Base-by-base conservation (phyloP, 1,140 invertebrate species). In the Bacillus rossius region DNA sequence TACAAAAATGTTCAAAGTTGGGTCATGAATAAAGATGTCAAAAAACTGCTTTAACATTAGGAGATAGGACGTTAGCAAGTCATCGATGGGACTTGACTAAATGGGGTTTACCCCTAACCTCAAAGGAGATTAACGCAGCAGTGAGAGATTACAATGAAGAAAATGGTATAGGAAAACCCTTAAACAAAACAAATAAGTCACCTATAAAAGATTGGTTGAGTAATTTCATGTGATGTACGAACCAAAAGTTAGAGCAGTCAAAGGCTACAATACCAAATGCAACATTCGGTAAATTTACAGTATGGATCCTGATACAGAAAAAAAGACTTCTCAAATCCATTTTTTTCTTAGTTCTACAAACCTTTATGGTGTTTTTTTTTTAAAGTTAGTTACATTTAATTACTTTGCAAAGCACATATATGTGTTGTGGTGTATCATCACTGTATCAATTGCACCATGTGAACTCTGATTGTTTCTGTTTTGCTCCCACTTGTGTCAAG, bases 261-360 rank as follows among this genome's bases (percentile, higher is more conserved):
- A 50, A 59, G 43, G 16, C 25, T 16, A 19, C 26, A 10, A 10
- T 48, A 19, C 10, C 3, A n/a, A 29, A 26, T 20, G 23, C 19
- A n/a, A 53, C 41, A 8, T 51, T 26, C 56, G 60, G 62, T 43
- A 60, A 51, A 2, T 64, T 64, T 60, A 53, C 59, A 5, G 62
- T 64, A n/a, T n/a, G n/a, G n/a, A n/a, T n/a, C n/a, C n/a, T n/a
- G n/a, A n/a, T n/a, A n/a, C n/a, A n/a, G n/a, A n/a, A n/a, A n/a
- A n/a, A n/a, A n/a, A n/a, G n/a, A n/a, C n/a, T n/a, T n/a, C n/a
- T n/a, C n/a, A n/a, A n/a, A n/a, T n/a, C n/a, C n/a, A n/a, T n/a
- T n/a, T n/a, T n/a, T n/a, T n/a, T n/a, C n/a, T n/a, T n/a, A n/a
- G n/a, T n/a, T n/a, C n/a, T n/a, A n/a, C n/a, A n/a, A n/a, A n/a